Conservation (phyloP, 2,113 vertebrate species). For the Heliornis fulica region DNA sequence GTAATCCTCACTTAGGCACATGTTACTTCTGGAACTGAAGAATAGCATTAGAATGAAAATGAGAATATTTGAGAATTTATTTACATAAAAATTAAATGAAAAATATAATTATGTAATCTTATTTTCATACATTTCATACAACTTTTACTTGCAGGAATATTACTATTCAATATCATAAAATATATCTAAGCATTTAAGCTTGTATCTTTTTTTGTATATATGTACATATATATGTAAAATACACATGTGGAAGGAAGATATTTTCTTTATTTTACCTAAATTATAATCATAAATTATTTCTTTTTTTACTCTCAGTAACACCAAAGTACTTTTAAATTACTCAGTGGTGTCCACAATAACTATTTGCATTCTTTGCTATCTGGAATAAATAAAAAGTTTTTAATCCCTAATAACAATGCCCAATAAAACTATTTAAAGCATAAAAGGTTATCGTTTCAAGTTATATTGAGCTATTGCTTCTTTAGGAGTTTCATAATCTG, state of each 20-base stretch:
- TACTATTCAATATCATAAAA: not conserved
- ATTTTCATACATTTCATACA: conserved; percentile 21
- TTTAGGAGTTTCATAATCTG: not conserved
- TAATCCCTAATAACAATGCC: not conserved
- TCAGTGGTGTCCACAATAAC: not conserved
- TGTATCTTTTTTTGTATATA: not conserved
- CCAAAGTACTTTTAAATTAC: not conserved
- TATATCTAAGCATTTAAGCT: conserved; percentile 23
- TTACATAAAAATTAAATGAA: conserved; percentile 64
- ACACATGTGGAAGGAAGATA: not conserved
- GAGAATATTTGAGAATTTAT: conserved; percentile 50
- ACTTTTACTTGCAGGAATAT: conserved; percentile 21
- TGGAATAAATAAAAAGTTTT: not conserved
- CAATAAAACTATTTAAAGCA: accelerated
- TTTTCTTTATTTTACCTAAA: conserved; percentile 39
- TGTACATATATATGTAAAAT: not conserved
- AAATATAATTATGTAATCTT: conserved; percentile 47
- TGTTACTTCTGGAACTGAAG: conserved; percentile 53
- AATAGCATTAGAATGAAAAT: conserved; percentile 62
- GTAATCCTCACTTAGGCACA: conserved; percentile 58
- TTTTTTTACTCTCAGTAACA: conserved; percentile 21
- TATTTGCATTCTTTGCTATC: not conserved
- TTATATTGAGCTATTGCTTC: not conserved
- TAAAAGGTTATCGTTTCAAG: not conserved
- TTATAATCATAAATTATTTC: conserved; percentile 11